Evolutionary conservation across 1,140 invertebrate genomes (phyloP).

Genomic region (Drosophila varians): DNA sequence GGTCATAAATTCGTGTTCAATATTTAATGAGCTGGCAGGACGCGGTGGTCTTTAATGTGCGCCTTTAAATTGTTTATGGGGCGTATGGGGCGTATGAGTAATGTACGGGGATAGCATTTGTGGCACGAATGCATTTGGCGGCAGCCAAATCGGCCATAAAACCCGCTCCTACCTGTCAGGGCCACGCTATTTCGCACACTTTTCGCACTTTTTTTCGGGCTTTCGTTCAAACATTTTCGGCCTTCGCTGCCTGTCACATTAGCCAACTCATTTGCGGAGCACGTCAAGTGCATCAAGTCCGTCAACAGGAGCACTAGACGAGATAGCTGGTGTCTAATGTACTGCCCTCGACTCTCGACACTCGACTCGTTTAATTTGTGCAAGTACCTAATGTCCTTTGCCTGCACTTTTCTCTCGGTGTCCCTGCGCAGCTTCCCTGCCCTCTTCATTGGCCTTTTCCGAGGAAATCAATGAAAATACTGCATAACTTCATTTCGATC

Average conservation of each 20-base stretch:
- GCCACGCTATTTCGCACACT: conserved; percentile 27
- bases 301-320: neutral
- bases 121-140: conserved; percentile 46
- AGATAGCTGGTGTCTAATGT: conserved; percentile 12
- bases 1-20: conserved; percentile 67
- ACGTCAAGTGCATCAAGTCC: conserved; percentile 36
- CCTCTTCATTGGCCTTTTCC: conserved; percentile 43
- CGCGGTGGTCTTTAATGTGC: conserved; percentile 16
- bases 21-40: conserved; percentile 71
- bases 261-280: conserved; percentile 50
- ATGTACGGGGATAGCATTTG: conserved; percentile 42
- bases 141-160: conserved; percentile 64
- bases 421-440: neutral
- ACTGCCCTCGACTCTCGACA: neutral
- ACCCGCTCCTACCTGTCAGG: conserved; percentile 43
- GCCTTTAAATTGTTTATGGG: conserved; percentile 47
- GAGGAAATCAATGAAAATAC: conserved; percentile 69
- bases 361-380: conserved; percentile 57
- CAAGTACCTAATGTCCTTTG: conserved; percentile 35
- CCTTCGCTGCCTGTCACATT: conserved; percentile 22
- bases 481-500: conserved; percentile 71
- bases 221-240: conserved; percentile 35
- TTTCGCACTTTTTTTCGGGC: neutral
- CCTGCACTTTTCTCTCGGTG: neutral
- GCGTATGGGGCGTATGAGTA: conserved; percentile 57